Base-by-base conservation (phyloP, 2,797 vertebrate species). In the Lophius americanus region DNA sequence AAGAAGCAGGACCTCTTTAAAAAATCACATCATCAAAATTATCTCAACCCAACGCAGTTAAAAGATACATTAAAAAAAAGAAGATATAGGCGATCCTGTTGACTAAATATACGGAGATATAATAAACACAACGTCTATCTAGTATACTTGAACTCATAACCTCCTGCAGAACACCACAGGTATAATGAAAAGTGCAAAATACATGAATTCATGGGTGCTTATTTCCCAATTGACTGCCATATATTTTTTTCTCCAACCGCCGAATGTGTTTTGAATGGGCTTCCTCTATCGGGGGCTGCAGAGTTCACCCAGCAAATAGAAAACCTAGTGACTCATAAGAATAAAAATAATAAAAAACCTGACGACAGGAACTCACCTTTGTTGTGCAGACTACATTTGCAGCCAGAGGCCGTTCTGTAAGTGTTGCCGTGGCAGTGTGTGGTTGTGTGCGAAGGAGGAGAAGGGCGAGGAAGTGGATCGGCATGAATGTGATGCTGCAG, bases 131-230 rank as follows among this genome's bases (percentile, higher is more conserved):
- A 3, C 54, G 47, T 50, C 41, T 36, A 9, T 75, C 60, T 85
- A 68, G 32, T 50, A 11, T 50, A 50, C 48, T 44, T 10, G 37
- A 44, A 60, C 58, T 60, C 53, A n/a, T 74, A 66, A 63, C 64
- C 53, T 59, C 52, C 51, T 9, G 9, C 65, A 51, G 50, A 83
- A 70, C 62, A 70, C 50, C 47, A 36, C 77, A 74, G 73, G 75
- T 84, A 54, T 84, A 87, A 83, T 79, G 80, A 84, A 81, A 85
- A 82, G 71, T 70, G 70, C 76, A 76, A 79, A 83, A 84, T 75
- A 70, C 82, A 82, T 89, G 78, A 82, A 89, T 88, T 86, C 72
- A 82, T 74, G 74, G 55, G 53, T 81, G 54, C 68, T 87, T 79
- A 85, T 83, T 84, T 86, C 85, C 78, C 76, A 69, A 76, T 59